Evolutionary conservation across 2,797 vertebrate genomes (phyloP).

Genomic region (Corythornis leucogaster): DNA sequence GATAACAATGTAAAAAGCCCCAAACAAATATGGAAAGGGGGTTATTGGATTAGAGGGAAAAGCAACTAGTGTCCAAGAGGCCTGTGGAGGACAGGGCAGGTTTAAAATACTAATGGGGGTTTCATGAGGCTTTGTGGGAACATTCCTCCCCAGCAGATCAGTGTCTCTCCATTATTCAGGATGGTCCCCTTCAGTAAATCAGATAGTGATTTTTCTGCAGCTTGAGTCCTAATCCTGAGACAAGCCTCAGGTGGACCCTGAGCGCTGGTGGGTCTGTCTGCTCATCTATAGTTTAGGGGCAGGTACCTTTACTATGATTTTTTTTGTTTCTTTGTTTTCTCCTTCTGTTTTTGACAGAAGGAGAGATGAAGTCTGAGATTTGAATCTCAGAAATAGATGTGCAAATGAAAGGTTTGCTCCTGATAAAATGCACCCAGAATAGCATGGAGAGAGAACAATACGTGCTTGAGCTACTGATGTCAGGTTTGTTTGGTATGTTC

Average conservation of each 20-base stretch:
- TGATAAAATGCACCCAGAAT: neutral
- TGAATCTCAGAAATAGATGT: neutral
- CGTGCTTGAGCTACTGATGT: conserved; percentile 1
- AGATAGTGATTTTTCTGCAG: neutral
- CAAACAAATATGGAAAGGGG: too few relatives aligned
- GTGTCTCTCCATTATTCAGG: neutral
- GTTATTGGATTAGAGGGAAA: neutral
- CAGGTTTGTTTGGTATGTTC: neutral
- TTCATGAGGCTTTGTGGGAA: neutral
- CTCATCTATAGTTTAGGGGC: neutral
- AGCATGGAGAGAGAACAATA: neutral
- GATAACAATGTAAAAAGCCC: neutral
- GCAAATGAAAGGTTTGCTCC: neutral
- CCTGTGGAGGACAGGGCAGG: rapidly evolving
- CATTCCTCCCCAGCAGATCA: rapidly evolving
- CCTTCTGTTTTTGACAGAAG: neutral
- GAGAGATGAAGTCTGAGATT: neutral
- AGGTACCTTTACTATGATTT: neutral
- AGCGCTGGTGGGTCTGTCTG: neutral
- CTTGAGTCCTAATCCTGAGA: neutral
- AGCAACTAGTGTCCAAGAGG: neutral
- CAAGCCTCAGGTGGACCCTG: neutral
- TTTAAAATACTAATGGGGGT: neutral
- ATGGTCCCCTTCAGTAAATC: rapidly evolving
- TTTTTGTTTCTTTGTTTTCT: neutral